phyloP scores from a whole-genome alignment of 2,797 vertebrate genomes.

The Etheostoma perlongum region DNA sequence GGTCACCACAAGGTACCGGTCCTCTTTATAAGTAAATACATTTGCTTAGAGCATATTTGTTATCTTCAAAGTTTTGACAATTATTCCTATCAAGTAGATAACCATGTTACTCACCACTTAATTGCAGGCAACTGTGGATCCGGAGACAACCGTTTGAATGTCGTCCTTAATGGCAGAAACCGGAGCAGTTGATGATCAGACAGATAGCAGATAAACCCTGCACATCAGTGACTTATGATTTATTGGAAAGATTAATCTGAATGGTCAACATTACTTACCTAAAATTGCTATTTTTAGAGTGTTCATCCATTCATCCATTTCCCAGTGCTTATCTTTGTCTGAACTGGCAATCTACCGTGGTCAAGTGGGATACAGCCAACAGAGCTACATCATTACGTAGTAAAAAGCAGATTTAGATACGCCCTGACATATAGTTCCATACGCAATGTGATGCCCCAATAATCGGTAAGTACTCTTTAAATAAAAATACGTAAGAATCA shows the following conservation, averaged over 20 bases:
- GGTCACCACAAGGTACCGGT: not conserved
- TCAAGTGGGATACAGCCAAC: not conserved
- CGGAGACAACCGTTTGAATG: not conserved
- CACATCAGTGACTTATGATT: not conserved
- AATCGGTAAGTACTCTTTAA: not conserved
- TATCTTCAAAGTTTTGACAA: not conserved
- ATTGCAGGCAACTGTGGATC: not conserved
- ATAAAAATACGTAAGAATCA: not conserved
- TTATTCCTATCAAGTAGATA: not conserved
- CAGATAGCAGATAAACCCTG: not conserved
- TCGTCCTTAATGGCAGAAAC: not conserved
- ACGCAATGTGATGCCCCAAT: not conserved
- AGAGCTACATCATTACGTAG: no score
- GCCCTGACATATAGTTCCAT: not conserved
- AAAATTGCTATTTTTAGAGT: no score
- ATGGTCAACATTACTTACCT: not conserved
- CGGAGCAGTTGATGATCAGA: not conserved
- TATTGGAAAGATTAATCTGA: not conserved
- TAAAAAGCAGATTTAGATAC: not conserved
- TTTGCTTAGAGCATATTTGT: not conserved
- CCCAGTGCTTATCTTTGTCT: not conserved
- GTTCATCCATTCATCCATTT: no score
- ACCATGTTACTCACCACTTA: constrained; percentile 8
- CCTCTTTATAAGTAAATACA: not conserved
- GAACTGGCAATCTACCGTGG: not conserved